Conservation (phyloP, 2,888 invertebrate genomes). For the Limnephilus lunatus region DNA sequence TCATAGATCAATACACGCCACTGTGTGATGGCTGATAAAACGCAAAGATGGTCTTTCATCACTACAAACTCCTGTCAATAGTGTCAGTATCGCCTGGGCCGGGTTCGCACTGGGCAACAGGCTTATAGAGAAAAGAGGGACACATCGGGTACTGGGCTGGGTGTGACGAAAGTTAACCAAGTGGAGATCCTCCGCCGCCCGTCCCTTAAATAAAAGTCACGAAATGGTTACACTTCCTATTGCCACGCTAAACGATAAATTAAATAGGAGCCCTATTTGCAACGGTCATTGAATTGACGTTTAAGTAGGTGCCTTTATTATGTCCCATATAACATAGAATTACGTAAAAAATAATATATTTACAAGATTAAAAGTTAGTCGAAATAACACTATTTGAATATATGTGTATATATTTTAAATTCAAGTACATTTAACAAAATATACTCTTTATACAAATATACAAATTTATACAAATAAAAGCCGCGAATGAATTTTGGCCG, state of each 20-base stretch:
- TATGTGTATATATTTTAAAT: too few relatives aligned
- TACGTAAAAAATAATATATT: too few relatives aligned
- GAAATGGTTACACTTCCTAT: slow-evolving; percentile 27
- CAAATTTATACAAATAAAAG: neutral
- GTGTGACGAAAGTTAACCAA: slow-evolving; percentile 8
- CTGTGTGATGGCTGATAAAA: slow-evolving; percentile 9
- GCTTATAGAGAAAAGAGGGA: neutral
- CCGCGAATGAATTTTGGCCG: neutral
- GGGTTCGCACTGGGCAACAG: neutral
- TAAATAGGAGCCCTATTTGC: neutral
- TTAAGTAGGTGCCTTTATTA: neutral
- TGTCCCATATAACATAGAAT: too few relatives aligned
- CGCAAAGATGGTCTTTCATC: slow-evolving; percentile 6
- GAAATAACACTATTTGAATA: too few relatives aligned
- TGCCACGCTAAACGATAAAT: slow-evolving; percentile 27
- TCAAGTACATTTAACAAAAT: too few relatives aligned
- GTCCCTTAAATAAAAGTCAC: slow-evolving; percentile 26
- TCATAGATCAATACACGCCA: too few relatives aligned
- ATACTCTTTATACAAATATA: too few relatives aligned
- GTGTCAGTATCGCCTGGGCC: too few relatives aligned
- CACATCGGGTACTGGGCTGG: neutral
- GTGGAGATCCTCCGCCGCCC: slow-evolving; percentile 30
- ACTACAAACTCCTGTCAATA: neutral
- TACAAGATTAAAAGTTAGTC: too few relatives aligned
- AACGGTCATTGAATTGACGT: slow-evolving; percentile 8